These are phyloP conservation scores for Lepidotrigona ventralis DNA, from an alignment of 1,140 invertebrate genomes.

Conservation along the genomic window DNA sequence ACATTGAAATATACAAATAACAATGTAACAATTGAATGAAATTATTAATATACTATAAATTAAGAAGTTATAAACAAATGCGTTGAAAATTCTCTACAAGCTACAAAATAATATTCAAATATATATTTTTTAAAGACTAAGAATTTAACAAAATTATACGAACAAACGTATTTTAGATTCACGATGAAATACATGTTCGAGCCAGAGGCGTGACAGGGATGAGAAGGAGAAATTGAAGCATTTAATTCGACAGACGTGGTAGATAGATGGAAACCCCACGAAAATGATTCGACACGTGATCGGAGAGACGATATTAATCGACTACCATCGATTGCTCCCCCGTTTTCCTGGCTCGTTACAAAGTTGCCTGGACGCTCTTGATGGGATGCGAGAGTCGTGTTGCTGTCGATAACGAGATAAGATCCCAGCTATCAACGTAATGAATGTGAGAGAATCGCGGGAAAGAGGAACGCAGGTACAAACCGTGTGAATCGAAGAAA, in stretches of 20 bases:
- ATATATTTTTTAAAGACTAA: too few relatives aligned
- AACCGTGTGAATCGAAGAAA: conserved; percentile 51
- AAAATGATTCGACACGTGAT: conserved; percentile 33
- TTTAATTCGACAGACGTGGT: neutral
- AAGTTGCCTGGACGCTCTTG: neutral
- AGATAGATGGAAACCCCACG: neutral
- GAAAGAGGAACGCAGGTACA: conserved; percentile 44
- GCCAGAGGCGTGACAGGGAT: neutral
- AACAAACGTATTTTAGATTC: too few relatives aligned
- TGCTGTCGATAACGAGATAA: conserved; percentile 66
- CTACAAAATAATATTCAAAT: too few relatives aligned
- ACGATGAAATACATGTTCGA: neutral
- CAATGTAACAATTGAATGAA: too few relatives aligned
- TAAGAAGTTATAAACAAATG: too few relatives aligned
- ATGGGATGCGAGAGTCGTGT: conserved; percentile 50
- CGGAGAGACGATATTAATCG: conserved; percentile 29
- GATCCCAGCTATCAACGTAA: conserved; percentile 57
- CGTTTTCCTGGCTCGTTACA: conserved; percentile 13
- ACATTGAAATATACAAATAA: too few relatives aligned
- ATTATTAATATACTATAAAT: too few relatives aligned
- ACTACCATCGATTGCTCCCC: conserved; percentile 11
- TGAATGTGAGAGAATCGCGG: conserved; percentile 69
- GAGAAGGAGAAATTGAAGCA: neutral
- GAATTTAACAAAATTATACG: too few relatives aligned
- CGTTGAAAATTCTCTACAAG: too few relatives aligned